Percentiles rank a stretch among this genome's conserved stretches.
These are phyloP conservation scores for Trichechus manatus DNA, from an alignment of 2,113 vertebrate species.

Conservation along the genomic window DNA sequence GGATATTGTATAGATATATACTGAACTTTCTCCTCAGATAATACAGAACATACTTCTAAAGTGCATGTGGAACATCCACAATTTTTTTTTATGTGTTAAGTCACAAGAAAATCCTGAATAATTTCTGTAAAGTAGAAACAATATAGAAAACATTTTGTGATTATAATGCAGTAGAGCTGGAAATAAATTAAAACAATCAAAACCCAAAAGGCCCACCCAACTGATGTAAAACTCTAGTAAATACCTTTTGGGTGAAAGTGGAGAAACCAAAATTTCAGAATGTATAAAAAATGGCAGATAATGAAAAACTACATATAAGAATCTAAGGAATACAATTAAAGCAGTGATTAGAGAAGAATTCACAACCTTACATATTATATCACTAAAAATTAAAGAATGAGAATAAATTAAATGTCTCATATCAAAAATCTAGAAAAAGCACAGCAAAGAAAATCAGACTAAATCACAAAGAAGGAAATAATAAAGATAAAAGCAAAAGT, in stretches of 20 bases:
- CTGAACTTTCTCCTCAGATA: neutral
- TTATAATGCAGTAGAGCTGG: neutral
- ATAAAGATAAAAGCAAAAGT: neutral
- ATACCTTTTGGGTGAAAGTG: neutral
- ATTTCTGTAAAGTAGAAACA: neutral
- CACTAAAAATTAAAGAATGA: neutral
- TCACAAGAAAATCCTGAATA: slow-evolving; percentile 9
- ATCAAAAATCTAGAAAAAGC: neutral
- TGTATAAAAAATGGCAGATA: neutral
- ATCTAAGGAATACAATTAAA: slow-evolving; percentile 14
- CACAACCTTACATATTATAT: neutral
- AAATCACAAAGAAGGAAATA: slow-evolving; percentile 1
- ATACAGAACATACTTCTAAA: neutral
- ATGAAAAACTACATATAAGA: neutral
- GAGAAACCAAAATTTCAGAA: neutral
- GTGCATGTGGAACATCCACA: neutral
- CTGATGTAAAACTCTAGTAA: neutral
- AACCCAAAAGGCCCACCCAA: neutral
- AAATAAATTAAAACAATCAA: neutral
- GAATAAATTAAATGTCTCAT: neutral
- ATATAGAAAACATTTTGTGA: neutral
- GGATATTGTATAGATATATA: neutral
- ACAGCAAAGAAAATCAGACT: neutral
- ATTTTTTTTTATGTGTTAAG: neutral
- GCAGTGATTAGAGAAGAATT: neutral